phyloP scores from a whole-genome alignment of 2,888 invertebrate genomes.

The Entomobrya multifasciata region DNA sequence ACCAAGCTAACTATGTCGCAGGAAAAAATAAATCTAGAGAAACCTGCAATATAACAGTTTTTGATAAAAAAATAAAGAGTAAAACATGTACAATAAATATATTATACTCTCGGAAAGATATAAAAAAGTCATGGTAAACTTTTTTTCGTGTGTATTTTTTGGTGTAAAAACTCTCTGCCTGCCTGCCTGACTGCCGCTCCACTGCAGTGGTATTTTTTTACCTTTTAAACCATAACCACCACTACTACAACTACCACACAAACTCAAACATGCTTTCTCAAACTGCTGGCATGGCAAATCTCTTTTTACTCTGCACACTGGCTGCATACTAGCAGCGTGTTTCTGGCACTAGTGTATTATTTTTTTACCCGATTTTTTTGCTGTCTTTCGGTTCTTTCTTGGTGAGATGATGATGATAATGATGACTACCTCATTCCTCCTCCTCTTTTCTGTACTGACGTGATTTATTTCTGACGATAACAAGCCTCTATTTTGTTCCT shows the following conservation, averaged over 20 bases:
- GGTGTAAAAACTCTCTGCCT: too few relatives aligned
- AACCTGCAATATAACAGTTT: not conserved
- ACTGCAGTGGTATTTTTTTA: not conserved
- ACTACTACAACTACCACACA: constrained; percentile 3
- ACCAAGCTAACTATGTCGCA: not conserved
- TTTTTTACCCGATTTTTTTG: constrained; percentile 46
- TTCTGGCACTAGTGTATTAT: constrained; percentile 42
- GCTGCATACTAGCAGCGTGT: too few relatives aligned
- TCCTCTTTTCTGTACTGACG: constrained; percentile 71
- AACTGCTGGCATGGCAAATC: too few relatives aligned
- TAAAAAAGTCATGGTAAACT: too few relatives aligned
- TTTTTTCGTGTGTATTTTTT: too few relatives aligned
- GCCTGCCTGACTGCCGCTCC: too few relatives aligned
- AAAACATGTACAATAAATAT: too few relatives aligned
- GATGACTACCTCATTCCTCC: constrained; percentile 68
- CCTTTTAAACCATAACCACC: not conserved
- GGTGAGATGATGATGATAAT: constrained; percentile 3
- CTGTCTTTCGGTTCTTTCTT: constrained; percentile 33
- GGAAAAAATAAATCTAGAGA: not conserved
- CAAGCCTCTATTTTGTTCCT: constrained; percentile 59
- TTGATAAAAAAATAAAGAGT: not conserved
- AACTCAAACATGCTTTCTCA: not conserved
- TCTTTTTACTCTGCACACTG: too few relatives aligned
- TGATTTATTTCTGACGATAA: constrained; percentile 74
- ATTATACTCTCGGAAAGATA: too few relatives aligned